Percentiles rank a stretch among this genome's conserved stretches.
Conservation (phyloP, 1,140 invertebrate genomes). For the Polyergus mexicanus region DNA sequence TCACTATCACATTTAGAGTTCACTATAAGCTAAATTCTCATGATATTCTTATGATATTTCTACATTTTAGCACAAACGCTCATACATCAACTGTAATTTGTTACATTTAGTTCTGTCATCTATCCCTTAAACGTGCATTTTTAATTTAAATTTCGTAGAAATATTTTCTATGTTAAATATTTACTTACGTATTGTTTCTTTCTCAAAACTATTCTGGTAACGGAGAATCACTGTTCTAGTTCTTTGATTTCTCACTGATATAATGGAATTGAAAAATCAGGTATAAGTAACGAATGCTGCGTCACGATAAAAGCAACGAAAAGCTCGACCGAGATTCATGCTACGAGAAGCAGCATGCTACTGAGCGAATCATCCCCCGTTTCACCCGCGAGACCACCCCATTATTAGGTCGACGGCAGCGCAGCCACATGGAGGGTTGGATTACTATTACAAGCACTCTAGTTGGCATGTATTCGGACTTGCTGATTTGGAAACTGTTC, state of each 20-base stretch:
- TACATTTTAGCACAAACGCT: too few species aligned
- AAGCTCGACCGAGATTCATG: conserved; percentile 61
- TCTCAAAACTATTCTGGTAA: background rate
- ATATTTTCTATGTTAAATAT: background rate
- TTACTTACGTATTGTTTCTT: background rate
- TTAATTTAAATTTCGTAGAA: background rate
- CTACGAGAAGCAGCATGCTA: conserved; percentile 78
- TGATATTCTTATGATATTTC: too few species aligned
- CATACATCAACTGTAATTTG: too few species aligned
- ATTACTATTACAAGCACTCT: conserved; percentile 59
- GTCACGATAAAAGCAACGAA: conserved; percentile 1
- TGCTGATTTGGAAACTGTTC: conserved; percentile 34
- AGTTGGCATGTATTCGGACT: conserved; percentile 45
- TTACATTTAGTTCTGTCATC: background rate
- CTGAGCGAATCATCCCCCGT: conserved; percentile 73
- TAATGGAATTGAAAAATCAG: background rate
- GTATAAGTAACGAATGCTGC: background rate
- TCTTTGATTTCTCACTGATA: conserved; percentile 1
- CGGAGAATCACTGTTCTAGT: background rate
- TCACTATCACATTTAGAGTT: background rate
- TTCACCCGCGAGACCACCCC: conserved; percentile 67
- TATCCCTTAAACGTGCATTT: background rate
- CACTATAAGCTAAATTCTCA: background rate
- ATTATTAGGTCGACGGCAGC: conserved; percentile 76
- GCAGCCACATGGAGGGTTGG: conserved; percentile 77